Evolutionary conservation across 2,888 invertebrate species (phyloP).

Genomic region (Cephus pulcher): DNA sequence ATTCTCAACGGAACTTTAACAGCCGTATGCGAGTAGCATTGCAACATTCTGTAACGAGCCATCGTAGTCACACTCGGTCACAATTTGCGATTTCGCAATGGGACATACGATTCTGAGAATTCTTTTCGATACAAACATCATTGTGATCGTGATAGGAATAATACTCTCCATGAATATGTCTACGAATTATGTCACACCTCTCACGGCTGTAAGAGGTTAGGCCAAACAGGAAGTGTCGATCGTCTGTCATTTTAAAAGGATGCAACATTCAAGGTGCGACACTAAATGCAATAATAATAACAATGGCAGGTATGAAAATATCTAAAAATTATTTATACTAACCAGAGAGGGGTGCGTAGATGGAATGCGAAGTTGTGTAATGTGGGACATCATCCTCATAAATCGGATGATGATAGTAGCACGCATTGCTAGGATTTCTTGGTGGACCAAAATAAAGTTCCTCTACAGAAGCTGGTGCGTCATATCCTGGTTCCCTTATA

Average conservation of each 20-base stretch:
- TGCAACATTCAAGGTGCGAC: too few species aligned
- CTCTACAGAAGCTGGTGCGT: constrained; percentile 55
- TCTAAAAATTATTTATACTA: constrained; percentile 30
- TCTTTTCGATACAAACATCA: background rate
- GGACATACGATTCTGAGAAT: background rate
- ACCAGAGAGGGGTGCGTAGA: constrained; percentile 58
- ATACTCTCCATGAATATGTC: background rate
- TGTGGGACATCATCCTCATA: constrained; percentile 48
- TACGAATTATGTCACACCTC: background rate
- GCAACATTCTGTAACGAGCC: background rate
- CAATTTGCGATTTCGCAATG: constrained; percentile 6
- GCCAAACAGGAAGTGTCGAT: background rate
- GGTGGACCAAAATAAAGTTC: constrained; percentile 55
- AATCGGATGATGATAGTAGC: constrained; percentile 55
- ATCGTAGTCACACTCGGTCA: constrained; percentile 3
- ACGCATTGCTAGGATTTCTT: constrained; percentile 37
- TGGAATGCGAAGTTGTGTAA: constrained; percentile 31
- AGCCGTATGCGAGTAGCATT: background rate
- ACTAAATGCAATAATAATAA: background rate
- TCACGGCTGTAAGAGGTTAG: background rate
- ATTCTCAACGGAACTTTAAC: constrained; percentile 25
- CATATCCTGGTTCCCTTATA: constrained; percentile 55
- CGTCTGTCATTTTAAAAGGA: background rate
- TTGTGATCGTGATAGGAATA: background rate
- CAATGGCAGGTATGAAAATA: background rate